A percentile compares a stretch with the other conserved stretches of the same genome.
phyloP scores from a whole-genome alignment of 2,113 vertebrate species.

The Sinosuthora webbiana region DNA sequence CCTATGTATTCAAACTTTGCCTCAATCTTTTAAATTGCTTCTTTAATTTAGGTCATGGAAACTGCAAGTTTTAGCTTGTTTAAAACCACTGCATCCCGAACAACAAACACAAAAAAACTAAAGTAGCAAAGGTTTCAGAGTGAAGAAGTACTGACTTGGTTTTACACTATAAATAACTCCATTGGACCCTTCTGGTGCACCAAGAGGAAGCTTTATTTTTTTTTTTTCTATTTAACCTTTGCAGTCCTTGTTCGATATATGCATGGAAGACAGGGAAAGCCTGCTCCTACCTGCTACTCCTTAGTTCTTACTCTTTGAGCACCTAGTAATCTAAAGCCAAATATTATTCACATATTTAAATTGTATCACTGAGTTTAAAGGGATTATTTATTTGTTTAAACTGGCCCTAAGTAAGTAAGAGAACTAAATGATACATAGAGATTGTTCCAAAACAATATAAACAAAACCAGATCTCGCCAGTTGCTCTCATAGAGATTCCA shows the following conservation, averaged over 20 bases:
- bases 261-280: not conserved
- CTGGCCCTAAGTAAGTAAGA: not conserved
- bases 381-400: constrained; percentile 3
- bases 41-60: not conserved
- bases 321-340: not conserved
- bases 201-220: not conserved
- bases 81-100: not conserved
- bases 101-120: not conserved
- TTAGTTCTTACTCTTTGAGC: not conserved
- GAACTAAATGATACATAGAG: not conserved
- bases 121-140: not conserved
- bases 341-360: not conserved
- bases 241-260: not conserved
- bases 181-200: not conserved
- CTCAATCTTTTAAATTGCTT: not conserved
- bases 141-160: not conserved
- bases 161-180: not conserved
- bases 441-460: constrained; percentile 15
- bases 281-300: not conserved
- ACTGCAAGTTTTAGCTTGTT: not conserved
- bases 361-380: not conserved
- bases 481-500: constrained; percentile 3
- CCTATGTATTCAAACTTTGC: not conserved
- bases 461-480: not conserved
- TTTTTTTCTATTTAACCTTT: not conserved